phyloP scores from a whole-genome alignment of 2,888 invertebrate species.

The Apamea epomidion region DNA sequence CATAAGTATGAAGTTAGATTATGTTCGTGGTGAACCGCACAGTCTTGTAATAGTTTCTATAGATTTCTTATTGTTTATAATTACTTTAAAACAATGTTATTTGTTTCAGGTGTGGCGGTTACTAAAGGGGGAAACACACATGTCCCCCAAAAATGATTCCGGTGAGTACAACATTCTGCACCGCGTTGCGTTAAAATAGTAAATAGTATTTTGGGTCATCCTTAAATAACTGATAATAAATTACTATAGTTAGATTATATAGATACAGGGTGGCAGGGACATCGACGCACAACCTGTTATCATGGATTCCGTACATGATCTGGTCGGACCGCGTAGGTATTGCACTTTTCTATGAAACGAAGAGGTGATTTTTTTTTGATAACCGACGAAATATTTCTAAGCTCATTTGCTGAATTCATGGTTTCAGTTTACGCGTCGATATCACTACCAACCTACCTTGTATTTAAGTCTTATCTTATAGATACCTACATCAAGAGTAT shows the following conservation, averaged over 20 bases:
- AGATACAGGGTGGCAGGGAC: background rate
- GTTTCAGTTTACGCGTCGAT: too few relatives aligned
- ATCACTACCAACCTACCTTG: background rate
- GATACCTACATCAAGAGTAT: background rate
- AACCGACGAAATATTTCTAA: too few relatives aligned
- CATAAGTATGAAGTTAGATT: conserved; percentile 10
- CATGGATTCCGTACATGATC: too few relatives aligned
- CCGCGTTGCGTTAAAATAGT: background rate
- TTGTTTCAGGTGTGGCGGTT: conserved; percentile 79
- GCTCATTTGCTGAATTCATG: too few relatives aligned
- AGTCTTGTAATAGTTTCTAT: conserved; percentile 49
- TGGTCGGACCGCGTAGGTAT: too few relatives aligned
- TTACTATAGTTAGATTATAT: background rate
- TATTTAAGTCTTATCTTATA: background rate
- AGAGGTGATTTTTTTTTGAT: too few relatives aligned
- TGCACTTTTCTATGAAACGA: too few relatives aligned
- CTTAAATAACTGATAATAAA: too few relatives aligned
- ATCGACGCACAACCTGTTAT: too few relatives aligned
- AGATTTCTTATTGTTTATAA: conserved; percentile 10
- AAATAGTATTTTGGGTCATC: background rate
- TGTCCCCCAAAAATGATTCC: conserved; percentile 89
- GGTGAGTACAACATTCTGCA: conserved; percentile 76
- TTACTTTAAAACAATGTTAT: conserved; percentile 45
- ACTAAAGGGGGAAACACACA: conserved; percentile 81
- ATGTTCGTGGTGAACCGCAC: conserved; percentile 48